Evolutionary conservation across 1,140 invertebrate species (phyloP).

Genomic region (Hyphantria cunea): DNA sequence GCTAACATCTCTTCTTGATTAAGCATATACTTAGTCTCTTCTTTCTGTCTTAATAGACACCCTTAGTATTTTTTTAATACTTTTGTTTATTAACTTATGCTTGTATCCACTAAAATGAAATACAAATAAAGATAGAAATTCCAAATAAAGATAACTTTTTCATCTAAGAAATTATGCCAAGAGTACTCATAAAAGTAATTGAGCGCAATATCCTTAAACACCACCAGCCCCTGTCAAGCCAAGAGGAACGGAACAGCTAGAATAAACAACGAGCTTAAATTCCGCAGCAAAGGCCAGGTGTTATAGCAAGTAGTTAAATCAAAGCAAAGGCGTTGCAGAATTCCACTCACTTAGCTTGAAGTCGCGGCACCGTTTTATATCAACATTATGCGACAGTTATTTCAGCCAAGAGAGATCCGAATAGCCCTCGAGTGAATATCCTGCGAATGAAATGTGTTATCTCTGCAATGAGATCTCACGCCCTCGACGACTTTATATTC

Average conservation of each 20-base stretch:
- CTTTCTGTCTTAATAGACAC: too few species aligned
- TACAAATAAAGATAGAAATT: background rate
- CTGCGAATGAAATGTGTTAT: constrained; percentile 58
- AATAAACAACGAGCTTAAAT: constrained; percentile 25
- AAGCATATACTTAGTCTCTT: too few species aligned
- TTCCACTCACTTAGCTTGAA: constrained; percentile 49
- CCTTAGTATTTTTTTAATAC: too few species aligned
- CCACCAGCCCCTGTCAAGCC: background rate
- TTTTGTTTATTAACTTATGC: too few species aligned
- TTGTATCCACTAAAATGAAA: background rate
- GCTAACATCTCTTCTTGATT: too few species aligned
- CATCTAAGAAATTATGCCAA: background rate
- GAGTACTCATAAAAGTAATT: background rate
- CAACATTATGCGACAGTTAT: constrained; percentile 70
- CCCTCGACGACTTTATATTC: constrained; percentile 10
- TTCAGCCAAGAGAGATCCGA: constrained; percentile 53
- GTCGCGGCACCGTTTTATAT: constrained; percentile 52
- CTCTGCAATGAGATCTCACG: constrained; percentile 11
- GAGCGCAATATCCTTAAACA: constrained; percentile 6
- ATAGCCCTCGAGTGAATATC: constrained; percentile 63
- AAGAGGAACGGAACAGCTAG: constrained; percentile 13
- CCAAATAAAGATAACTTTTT: background rate
- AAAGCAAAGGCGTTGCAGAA: constrained; percentile 38
- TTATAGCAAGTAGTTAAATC: constrained; percentile 45
- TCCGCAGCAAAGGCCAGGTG: constrained; percentile 23